Evolutionary conservation across 2,888 invertebrate genomes (phyloP).

Genomic region (Drosophila rellima): DNA sequence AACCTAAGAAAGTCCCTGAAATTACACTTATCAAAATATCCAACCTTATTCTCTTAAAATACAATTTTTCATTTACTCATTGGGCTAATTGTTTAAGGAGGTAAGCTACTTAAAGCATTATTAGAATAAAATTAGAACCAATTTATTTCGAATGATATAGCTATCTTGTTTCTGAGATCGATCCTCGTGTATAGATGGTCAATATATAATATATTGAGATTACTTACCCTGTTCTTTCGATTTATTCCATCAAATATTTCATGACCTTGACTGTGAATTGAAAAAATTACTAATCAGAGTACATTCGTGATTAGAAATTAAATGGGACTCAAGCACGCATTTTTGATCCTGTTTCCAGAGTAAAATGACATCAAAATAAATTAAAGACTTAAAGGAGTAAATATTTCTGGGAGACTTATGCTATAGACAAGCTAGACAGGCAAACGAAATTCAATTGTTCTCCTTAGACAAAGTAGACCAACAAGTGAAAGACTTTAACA

Average conservation of each 20-base stretch:
- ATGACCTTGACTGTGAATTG: constrained; percentile 1
- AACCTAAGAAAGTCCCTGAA: neutral
- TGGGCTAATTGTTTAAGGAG: neutral
- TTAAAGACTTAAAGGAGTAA: neutral
- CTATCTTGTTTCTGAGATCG: neutral
- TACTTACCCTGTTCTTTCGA: neutral
- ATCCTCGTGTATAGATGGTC: neutral
- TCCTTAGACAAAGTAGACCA: constrained; percentile 28
- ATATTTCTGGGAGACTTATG: neutral
- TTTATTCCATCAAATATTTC: neutral
- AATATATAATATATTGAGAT: neutral
- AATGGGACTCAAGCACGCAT: neutral
- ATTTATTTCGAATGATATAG: neutral
- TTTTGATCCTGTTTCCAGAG: neutral
- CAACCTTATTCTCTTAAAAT: neutral
- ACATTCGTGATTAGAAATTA: neutral
- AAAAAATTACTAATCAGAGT: neutral
- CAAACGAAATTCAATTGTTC: neutral
- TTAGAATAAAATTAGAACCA: neutral
- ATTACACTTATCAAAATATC: neutral
- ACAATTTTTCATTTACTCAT: neutral
- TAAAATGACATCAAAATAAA: neutral
- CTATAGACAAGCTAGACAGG: neutral
- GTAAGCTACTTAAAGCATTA: neutral
- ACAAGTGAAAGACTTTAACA: constrained; percentile 43